Base-by-base conservation (phyloP, 1,140 invertebrate species). In the Aphelenchoides avenae region DNA sequence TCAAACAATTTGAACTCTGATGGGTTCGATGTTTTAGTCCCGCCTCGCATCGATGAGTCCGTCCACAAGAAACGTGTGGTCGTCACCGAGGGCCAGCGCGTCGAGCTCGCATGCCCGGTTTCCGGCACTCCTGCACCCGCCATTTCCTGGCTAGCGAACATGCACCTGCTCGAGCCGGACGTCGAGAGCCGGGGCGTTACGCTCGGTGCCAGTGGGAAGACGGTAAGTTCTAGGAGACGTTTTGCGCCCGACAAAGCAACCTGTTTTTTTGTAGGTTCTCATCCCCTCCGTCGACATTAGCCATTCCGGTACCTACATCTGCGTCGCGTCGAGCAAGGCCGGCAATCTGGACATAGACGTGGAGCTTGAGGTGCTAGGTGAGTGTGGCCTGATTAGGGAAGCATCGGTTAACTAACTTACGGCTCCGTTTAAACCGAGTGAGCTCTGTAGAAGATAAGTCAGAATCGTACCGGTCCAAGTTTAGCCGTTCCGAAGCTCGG, bases 61-160 rank as follows among this genome's bases (percentile, higher is more conserved):
- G 30, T 44, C 15, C 59, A 57, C n/a, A 64, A 61, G 30, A 42
- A 36, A 18, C 50, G 63, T 22, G 27, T 69, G 7, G 47, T 50
- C 11, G 64, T 59, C 5, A 52, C 54, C 3, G 68, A 75, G 54
- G 54, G 62, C 31, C 51, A 67, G n/a, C 40, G 37, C n/a, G 55
- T 71, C 18, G 61, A 59, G 20, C 24, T 71, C 22, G 65, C 58
- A 7, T 73, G 70, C 34, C 70, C 70, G 3, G 72, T 75, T 1
- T 34, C 24, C 31, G 70, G 70, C 7, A 43, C 18, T 6, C 70
- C 70, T 7, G 15, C 29, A 9, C 70, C 70, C 5, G 48, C 29
- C 27, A 65, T 73, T 22, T 31, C 46, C 9, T 73, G 71, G 71
- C 43, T 64, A 5, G 30, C 65, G 18, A 61, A 61, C 27, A 59